Conservation (phyloP, 2,888 invertebrate species). For the Agrilus mali region DNA sequence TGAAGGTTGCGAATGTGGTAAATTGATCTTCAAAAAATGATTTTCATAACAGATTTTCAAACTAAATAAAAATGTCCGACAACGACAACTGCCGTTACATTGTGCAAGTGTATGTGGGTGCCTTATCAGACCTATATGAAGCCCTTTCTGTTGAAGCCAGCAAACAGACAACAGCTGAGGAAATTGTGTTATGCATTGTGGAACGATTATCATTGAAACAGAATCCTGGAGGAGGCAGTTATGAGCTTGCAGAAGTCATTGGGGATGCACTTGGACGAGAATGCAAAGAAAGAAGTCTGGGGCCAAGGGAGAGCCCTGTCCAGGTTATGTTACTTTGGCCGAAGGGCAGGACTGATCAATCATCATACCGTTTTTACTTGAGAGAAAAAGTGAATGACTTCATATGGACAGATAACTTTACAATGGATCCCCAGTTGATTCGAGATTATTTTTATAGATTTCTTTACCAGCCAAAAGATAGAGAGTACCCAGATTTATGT, state of each 20-base stretch:
- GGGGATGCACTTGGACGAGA: constrained; percentile 77
- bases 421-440: constrained; percentile 82
- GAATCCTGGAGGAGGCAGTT: constrained; percentile 45
- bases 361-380: constrained; percentile 66
- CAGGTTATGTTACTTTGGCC: constrained; percentile 78
- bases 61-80: constrained; percentile 44
- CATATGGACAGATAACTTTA: constrained; percentile 78
- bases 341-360: constrained; percentile 41
- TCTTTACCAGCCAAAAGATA: constrained; percentile 81
- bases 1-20: too few species aligned
- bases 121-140: constrained; percentile 77
- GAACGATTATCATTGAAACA: constrained; percentile 53
- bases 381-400: constrained; percentile 76
- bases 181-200: constrained; percentile 81
- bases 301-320: constrained; percentile 67
- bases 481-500: constrained; percentile 92
- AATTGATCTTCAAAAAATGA: too few species aligned
- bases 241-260: constrained; percentile 80
- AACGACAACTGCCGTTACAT: constrained; percentile 55
- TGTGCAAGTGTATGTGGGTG: constrained; percentile 81
- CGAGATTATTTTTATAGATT: constrained; percentile 86
- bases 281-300: constrained; percentile 83
- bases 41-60: constrained; percentile 5
- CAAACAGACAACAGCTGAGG: constrained; percentile 83
- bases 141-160: constrained; percentile 83